Evolutionary conservation across 1,140 invertebrate species (phyloP).

Genomic region (Paraescarpia echinospica): DNA sequence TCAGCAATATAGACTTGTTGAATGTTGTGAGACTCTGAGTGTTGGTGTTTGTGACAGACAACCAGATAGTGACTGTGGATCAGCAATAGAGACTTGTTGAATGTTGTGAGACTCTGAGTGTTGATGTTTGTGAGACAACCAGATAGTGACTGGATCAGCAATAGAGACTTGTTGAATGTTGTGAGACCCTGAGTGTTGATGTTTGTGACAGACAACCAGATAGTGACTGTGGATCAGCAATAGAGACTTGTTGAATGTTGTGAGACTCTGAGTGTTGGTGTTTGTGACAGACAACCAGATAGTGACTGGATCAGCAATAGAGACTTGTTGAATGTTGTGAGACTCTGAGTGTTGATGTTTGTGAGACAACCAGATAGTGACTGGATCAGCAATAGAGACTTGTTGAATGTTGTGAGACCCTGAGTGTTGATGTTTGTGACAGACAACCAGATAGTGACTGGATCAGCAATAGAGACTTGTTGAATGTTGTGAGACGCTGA

Average conservation of each 20-base stretch:
- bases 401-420: not conserved
- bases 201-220: too few species aligned
- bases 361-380: too few species aligned
- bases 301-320: not conserved
- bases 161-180: not conserved
- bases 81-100: not conserved
- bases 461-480: not conserved
- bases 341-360: constrained; percentile 20
- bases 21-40: not conserved
- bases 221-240: too few species aligned
- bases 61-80: too few species aligned
- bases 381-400: not conserved
- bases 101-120: not conserved
- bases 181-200: not conserved
- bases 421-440: constrained; percentile 35
- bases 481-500: not conserved
- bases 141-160: too few species aligned
- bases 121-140: constrained; percentile 41
- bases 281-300: too few species aligned
- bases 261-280: not conserved
- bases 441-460: too few species aligned
- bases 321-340: not conserved
- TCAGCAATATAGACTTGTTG: not conserved
- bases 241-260: not conserved
- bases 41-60: constrained; percentile 39